Evolutionary conservation across 2,888 invertebrate genomes (phyloP).

Genomic region (Chymomyza caudatula): DNA sequence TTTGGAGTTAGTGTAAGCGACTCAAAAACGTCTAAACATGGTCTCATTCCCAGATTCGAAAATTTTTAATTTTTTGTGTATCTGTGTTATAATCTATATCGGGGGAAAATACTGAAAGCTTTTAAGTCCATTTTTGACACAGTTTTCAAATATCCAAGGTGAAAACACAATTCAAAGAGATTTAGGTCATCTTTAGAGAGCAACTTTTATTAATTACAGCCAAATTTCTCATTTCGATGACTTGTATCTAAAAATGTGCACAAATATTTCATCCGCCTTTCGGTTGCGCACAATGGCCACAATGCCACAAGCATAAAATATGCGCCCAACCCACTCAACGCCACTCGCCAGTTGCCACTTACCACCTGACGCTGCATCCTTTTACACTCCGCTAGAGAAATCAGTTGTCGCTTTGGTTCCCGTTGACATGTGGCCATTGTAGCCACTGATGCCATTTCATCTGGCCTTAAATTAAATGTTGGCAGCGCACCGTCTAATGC

Average conservation of each 20-base stretch:
- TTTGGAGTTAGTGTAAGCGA: too few species aligned
- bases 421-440: conserved; percentile 67
- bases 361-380: neutral
- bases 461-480: conserved; percentile 72
- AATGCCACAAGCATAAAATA: conserved; percentile 61
- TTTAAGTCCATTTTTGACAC: too few species aligned
- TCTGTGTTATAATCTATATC: too few species aligned
- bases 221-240: conserved; percentile 69
- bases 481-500: conserved; percentile 56
- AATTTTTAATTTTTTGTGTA: too few species aligned
- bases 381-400: neutral
- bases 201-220: neutral
- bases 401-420: conserved; percentile 7
- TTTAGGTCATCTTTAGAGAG: too few species aligned
- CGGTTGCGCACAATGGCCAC: conserved; percentile 44
- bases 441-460: conserved; percentile 46
- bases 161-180: too few species aligned
- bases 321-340: conserved; percentile 27
- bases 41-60: too few species aligned
- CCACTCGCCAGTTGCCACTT: neutral
- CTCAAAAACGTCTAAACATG: too few species aligned
- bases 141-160: too few species aligned
- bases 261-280: conserved; percentile 54
- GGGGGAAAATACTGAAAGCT: too few species aligned
- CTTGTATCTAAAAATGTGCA: conserved; percentile 55